Evolutionary conservation across 1,140 invertebrate genomes (phyloP), one percentile per base, ranked within the genome.

Genomic region (silkworm (Bombyx mori)): DNA sequence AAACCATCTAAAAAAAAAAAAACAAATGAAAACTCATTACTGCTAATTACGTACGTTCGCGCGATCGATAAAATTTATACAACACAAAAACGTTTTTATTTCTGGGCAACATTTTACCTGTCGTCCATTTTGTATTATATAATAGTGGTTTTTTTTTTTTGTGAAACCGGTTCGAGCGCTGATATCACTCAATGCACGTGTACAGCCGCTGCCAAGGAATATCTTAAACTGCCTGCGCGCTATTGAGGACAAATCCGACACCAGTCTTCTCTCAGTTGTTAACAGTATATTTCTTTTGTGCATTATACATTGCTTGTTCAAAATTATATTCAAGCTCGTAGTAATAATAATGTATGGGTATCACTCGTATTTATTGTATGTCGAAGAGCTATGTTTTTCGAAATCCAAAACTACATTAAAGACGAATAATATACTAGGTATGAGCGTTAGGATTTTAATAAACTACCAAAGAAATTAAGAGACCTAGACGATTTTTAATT

Each of bases 1-100:
- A 71, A 69, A 52, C 48, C 65, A 77, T 75, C 75, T 75, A 80
- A 75, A 77, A 77, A 60, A 58, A 58, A 73, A 63, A 66, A 18
- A n/a, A 56, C 26, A 56, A 43, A 48, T 8, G 8, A 48, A 49
- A 42, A 18, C 9, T 44, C 7, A 54, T 54, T 44, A 42, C 8
- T 42, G 10, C 42, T 52, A 35, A 35, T 35, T 35, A 35, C 26
- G 26, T 35, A 35, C 26, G 26, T 22, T 35, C 50, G 26, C 5
- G 18, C 50, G 50, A 5, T 26, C 7, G 26, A 50, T 50, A 50
- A 12, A 35, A 51, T 7, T 35, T 26, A 51, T 7, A 35, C 50
- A n/a, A n/a, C n/a, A n/a, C n/a, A 8, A 35, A 8, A 44, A 18
- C 5, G 10, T 4, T 44, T 44, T 12, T 12, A 22, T 44, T 54